phyloP scores from a whole-genome alignment of 2,888 invertebrate genomes.

The Synergus japonicus region DNA sequence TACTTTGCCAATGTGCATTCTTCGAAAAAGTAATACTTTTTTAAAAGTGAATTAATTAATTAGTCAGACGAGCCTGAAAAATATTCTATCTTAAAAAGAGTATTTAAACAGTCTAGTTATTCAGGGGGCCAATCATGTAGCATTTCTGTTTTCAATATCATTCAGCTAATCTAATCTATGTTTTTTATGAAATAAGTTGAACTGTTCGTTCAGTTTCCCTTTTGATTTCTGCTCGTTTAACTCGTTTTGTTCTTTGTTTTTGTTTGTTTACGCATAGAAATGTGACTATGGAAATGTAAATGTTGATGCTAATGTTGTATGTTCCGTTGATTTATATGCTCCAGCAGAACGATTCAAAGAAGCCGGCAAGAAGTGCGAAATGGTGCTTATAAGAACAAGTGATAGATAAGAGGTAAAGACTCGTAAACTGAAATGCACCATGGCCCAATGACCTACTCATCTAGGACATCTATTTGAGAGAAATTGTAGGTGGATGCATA shows the following conservation, averaged over 20 bases:
- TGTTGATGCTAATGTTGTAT: background rate
- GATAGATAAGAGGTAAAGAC: conserved; percentile 41
- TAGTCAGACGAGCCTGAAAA: background rate
- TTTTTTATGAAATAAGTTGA: conserved; percentile 2
- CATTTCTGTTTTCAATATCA: too few species aligned
- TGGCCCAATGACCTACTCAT: conserved; percentile 65
- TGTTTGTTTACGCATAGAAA: conserved; percentile 30
- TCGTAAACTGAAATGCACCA: conserved; percentile 31
- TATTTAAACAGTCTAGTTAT: background rate
- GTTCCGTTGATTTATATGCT: conserved; percentile 16
- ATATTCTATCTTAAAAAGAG: background rate
- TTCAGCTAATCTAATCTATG: background rate
- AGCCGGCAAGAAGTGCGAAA: conserved; percentile 43
- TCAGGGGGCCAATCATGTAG: too few species aligned
- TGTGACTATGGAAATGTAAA: background rate
- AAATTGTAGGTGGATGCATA: conserved; percentile 64
- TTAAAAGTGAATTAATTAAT: conserved; percentile 16
- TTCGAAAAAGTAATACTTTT: conserved; percentile 1
- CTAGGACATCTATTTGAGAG: conserved; percentile 67
- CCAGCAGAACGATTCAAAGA: conserved; percentile 44
- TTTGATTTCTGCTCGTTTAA: too few species aligned
- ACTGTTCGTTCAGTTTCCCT: background rate
- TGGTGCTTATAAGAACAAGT: conserved; percentile 49
- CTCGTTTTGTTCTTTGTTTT: background rate
- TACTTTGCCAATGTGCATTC: conserved; percentile 35